Evolutionary conservation across 2,797 vertebrate species (phyloP).

Genomic region (Salmo trutta): DNA sequence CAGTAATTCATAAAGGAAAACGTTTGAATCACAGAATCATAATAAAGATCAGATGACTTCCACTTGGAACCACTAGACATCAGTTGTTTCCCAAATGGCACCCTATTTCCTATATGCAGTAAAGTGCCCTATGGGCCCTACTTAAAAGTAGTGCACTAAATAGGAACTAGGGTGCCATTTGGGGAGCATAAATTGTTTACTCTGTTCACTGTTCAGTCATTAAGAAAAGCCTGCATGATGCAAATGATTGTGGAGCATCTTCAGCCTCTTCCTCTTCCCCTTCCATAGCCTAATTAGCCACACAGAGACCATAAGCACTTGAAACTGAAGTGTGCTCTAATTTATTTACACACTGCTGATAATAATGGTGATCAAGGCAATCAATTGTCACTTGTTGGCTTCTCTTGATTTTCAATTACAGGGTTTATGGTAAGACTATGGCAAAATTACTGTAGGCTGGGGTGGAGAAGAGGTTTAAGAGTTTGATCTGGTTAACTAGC

Average conservation of each 20-base stretch:
- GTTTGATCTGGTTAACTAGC: neutral
- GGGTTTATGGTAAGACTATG: constrained; percentile 33
- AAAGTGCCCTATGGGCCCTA: no score
- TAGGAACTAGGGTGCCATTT: no score
- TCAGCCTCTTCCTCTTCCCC: constrained; percentile 18
- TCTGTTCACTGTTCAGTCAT: neutral
- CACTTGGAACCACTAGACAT: no score
- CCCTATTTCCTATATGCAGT: no score
- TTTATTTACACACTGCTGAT: constrained; percentile 63
- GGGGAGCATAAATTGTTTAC: neutral
- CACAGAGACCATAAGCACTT: constrained; percentile 52
- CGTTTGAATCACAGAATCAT: no score
- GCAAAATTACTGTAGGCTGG: constrained; percentile 27
- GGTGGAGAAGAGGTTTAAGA: constrained; percentile 10
- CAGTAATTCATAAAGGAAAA: no score
- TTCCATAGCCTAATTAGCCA: constrained; percentile 39
- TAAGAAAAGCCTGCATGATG: neutral
- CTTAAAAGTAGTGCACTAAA: no score
- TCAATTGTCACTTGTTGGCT: constrained; percentile 43
- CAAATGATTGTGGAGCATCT: constrained; percentile 8
- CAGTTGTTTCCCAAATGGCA: no score
- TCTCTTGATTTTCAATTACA: constrained; percentile 66
- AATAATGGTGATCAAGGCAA: constrained; percentile 67
- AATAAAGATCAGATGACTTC: no score
- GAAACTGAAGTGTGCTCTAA: constrained; percentile 58